Conservation (phyloP, 2,888 invertebrate genomes). For the Hypselothyrea guttata region DNA sequence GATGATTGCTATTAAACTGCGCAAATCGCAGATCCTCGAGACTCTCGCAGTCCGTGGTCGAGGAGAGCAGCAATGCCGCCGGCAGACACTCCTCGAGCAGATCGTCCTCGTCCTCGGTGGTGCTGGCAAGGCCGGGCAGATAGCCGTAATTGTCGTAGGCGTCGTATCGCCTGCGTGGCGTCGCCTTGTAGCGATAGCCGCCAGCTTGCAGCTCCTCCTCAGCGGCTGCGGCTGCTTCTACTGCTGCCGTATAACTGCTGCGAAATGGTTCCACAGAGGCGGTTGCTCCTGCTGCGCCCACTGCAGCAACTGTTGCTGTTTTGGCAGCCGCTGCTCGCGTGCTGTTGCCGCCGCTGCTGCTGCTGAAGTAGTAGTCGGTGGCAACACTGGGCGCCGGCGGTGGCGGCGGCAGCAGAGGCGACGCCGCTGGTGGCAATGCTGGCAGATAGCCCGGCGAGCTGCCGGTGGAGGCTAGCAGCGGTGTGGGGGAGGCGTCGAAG, state of each 20-base stretch:
- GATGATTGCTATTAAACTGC: conserved; percentile 53
- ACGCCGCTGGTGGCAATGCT: conserved; percentile 51
- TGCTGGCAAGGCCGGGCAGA: conserved; percentile 67
- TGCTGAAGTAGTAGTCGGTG: conserved; percentile 64
- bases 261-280: conserved; percentile 22
- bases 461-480: conserved; percentile 67
- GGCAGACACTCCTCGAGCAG: conserved; percentile 65
- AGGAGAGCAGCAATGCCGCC: conserved; percentile 50
- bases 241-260: conserved; percentile 28
- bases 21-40: conserved; percentile 65
- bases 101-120: conserved; percentile 64
- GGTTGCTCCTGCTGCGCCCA: conserved; percentile 29
- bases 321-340: conserved; percentile 32
- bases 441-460: conserved; percentile 64
- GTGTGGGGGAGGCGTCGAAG: conserved; percentile 72
- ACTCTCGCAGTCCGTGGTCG: conserved; percentile 64
- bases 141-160: conserved; percentile 73
- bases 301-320: conserved; percentile 23
- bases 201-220: conserved; percentile 71
- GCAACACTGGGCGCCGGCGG: conserved; percentile 69
- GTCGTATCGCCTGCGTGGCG: conserved; percentile 67
- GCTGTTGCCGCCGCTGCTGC: conserved; percentile 32
- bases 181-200: conserved; percentile 67
- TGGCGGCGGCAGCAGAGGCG: conserved; percentile 70
- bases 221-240: conserved; percentile 48